Evolutionary conservation across 1,140 invertebrate genomes (phyloP).

Genomic region (Ceratina australensis): DNA sequence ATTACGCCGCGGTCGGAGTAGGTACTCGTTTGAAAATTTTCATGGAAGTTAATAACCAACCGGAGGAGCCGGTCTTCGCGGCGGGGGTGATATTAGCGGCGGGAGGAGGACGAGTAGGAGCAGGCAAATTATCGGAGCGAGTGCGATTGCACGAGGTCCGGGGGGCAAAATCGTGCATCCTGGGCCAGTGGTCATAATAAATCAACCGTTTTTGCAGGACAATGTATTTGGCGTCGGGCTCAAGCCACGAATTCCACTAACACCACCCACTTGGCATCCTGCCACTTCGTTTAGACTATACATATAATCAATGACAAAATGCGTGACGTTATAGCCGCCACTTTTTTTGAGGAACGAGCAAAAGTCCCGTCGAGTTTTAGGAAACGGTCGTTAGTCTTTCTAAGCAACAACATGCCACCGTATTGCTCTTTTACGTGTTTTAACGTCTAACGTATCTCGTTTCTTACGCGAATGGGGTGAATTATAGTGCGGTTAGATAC

Average conservation of each 20-base stretch:
- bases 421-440: neutral
- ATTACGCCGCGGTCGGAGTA: neutral
- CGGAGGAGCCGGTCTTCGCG: neutral
- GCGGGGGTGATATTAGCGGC: conserved; percentile 38
- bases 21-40: neutral
- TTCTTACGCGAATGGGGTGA: neutral
- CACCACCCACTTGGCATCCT: conserved; percentile 69
- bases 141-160: conserved; percentile 65
- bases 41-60: conserved; percentile 9
- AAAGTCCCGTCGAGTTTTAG: neutral
- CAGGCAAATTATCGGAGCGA: conserved; percentile 67
- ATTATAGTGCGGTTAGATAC: neutral
- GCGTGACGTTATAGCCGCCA: conserved; percentile 65
- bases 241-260: conserved; percentile 73
- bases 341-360: conserved; percentile 41
- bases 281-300: conserved; percentile 67
- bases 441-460: neutral
- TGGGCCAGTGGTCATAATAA: conserved; percentile 70
- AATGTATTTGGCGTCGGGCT: conserved; percentile 71
- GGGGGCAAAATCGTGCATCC: conserved; percentile 67
- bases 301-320: conserved; percentile 70
- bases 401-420: neutral
- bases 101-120: no score
- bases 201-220: conserved; percentile 74
- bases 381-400: neutral